Base-by-base conservation (phyloP, 2,888 invertebrate species). In the Chrysomela aeneicollis region DNA sequence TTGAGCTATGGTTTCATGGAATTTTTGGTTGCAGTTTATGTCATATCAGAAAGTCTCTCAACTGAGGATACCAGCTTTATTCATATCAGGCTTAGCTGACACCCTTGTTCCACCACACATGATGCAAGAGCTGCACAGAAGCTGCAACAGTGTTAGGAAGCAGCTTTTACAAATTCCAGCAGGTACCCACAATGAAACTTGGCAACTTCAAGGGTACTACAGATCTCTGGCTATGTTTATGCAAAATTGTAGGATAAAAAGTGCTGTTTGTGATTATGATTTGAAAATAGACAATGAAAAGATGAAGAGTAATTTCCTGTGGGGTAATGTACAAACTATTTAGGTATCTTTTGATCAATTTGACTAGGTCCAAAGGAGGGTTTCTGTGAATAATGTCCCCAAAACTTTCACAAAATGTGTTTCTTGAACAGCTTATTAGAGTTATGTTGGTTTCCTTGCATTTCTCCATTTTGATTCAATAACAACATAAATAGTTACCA, bases 101-200 rank as follows among this genome's bases (percentile, higher is more conserved):
- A 87, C 89, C 12, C 84, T 97, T 61, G 95, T 98, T 32, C 97
- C 97, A 54, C 94, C 97, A 1, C 84, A 87, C 57, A 97, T 97
- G 97, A 95, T 95, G 88, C 86, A 89, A 68, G 89, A 91, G 65
- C 85, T 97, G 59, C 92, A 91, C 78, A 85, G 88, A 73, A 84
- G 87, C 51, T 95, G 94, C 78, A 88, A 88, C 32, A 92, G 94
- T 68, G 82, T 87, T 19, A 86, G 88, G 73, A 97, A 97, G 83
- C 89, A 91, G 71, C 82, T 97, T 50, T 83, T 91, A 19, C 89
- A 91, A 76, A 87, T 97, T 81, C 88, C 90, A 1, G 88, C 89
- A 18, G 97, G 97, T 1, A 93, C 94, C 0, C 97, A 98, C 82
- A 97, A 97, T 78, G 96, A 97, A 81, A 97, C 97, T 0, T 97